Evolutionary conservation across 1,140 invertebrate species (phyloP).

Genomic region (Hydropsyche tenuis): DNA sequence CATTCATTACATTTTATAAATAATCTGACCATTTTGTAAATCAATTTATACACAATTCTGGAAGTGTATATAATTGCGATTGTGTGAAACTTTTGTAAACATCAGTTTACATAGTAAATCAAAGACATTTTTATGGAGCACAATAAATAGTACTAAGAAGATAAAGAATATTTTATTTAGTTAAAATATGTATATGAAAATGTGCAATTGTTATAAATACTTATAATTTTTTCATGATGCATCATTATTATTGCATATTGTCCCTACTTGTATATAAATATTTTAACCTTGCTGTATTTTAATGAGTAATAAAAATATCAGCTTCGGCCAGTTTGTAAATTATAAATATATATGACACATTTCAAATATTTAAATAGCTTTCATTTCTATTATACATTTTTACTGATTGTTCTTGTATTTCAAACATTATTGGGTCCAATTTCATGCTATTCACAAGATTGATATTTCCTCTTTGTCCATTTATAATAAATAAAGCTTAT

Average conservation of each 20-base stretch:
- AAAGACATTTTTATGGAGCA: conserved; percentile 45
- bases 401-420: conserved; percentile 11
- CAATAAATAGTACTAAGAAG: conserved; percentile 50
- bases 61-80: conserved; percentile 28
- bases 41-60: not conserved
- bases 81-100: conserved; percentile 18
- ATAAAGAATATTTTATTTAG: conserved; percentile 46
- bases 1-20: conserved; percentile 32
- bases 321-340: conserved; percentile 12
- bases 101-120: conserved; percentile 15
- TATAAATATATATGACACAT: conserved; percentile 12
- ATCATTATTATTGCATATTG: conserved; percentile 4
- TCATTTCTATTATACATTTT: not conserved
- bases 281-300: conserved; percentile 24
- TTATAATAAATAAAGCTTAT: conserved; percentile 22
- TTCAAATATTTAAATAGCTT: conserved; percentile 6
- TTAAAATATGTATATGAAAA: conserved; percentile 15
- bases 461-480: conserved; percentile 7
- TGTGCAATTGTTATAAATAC: conserved; percentile 32
- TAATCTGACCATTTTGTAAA: conserved; percentile 30
- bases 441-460: conserved; percentile 21
- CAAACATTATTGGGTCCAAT: conserved; percentile 18
- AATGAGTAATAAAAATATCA: not conserved
- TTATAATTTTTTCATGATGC: conserved; percentile 19
- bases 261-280: conserved; percentile 29